phyloP scores from a whole-genome alignment of 2,113 vertebrate species.

The Dicentrarchus labrax region DNA sequence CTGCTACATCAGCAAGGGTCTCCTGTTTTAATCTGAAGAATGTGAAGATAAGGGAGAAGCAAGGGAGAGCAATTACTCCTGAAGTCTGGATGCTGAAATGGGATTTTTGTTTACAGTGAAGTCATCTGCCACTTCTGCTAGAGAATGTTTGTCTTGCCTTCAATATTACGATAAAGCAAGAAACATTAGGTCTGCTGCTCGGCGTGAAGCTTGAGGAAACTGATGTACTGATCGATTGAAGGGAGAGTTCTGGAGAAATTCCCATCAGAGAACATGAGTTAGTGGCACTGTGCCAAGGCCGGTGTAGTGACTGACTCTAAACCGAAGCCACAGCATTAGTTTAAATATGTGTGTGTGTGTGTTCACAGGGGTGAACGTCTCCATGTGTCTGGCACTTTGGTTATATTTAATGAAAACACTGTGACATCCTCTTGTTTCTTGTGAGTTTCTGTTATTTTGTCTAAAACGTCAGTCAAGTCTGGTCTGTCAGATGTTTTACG shows the following conservation, averaged over 20 bases:
- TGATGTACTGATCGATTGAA: not conserved
- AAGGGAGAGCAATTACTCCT: not conserved
- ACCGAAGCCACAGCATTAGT: not conserved
- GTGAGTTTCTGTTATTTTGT: not conserved
- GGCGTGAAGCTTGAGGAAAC: not conserved
- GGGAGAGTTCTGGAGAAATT: conserved; percentile 8
- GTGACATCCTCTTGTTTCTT: not conserved
- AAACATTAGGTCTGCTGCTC: not conserved
- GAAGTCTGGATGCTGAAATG: conserved; percentile 7
- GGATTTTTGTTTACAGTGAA: conserved; percentile 26
- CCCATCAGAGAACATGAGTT: not conserved
- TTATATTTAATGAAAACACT: conserved; percentile 32
- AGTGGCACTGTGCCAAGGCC: not conserved
- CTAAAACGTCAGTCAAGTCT: not conserved
- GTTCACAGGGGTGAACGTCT: too few relatives aligned
- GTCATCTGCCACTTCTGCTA: not conserved
- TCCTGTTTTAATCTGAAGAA: conserved; percentile 25
- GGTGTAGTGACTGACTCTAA: not conserved
- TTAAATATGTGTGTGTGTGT: not conserved
- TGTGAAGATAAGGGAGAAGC: conserved; percentile 26
- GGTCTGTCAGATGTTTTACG: not conserved
- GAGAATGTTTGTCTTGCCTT: not conserved
- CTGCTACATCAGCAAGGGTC: conserved; percentile 8
- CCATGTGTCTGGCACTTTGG: not conserved
- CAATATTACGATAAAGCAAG: not conserved